Evolutionary conservation across 37 sponge, comb jelly and placozoan species (phyloP).

Genomic region (Dysidea cf. avara): DNA sequence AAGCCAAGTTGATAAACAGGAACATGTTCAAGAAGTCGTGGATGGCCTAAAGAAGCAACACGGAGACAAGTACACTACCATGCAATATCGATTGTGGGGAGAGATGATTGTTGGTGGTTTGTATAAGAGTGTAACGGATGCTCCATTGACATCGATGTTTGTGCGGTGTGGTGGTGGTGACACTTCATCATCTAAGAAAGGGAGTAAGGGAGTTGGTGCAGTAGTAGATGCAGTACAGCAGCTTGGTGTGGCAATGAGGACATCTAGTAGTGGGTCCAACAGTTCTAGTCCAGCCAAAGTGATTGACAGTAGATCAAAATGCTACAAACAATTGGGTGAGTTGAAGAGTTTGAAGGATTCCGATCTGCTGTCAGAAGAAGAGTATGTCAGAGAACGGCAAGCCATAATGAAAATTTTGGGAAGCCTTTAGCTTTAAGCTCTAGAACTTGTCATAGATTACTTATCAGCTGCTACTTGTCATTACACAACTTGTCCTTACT

Average conservation of each 20-base stretch:
- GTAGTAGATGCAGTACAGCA: slow-evolving; percentile 1
- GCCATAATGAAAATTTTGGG: slow-evolving; percentile 13
- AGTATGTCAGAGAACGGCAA: background rate
- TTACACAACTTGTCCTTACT: too few relatives aligned
- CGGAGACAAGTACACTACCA: background rate
- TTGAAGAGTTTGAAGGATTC: background rate
- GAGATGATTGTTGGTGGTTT: background rate
- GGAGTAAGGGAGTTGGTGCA: background rate
- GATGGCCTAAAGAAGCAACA: background rate
- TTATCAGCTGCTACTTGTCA: too few relatives aligned
- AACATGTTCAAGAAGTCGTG: background rate
- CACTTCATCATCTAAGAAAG: background rate
- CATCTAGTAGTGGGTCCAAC: too few relatives aligned
- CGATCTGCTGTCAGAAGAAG: slow-evolving; percentile 8
- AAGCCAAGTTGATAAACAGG: background rate
- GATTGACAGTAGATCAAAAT: slow-evolving; percentile 6
- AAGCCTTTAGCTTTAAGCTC: too few relatives aligned
- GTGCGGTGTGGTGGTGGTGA: background rate
- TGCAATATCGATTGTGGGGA: slow-evolving; percentile 3
- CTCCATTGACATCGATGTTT: slow-evolving; percentile 20
- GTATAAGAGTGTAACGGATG: background rate
- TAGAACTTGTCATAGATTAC: too few relatives aligned
- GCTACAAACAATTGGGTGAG: too few relatives aligned
- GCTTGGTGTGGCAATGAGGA: background rate
- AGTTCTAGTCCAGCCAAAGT: slow-evolving; percentile 4